Base-by-base conservation (phyloP, 2,888 invertebrate species). In the Stenotaenia linearis region DNA sequence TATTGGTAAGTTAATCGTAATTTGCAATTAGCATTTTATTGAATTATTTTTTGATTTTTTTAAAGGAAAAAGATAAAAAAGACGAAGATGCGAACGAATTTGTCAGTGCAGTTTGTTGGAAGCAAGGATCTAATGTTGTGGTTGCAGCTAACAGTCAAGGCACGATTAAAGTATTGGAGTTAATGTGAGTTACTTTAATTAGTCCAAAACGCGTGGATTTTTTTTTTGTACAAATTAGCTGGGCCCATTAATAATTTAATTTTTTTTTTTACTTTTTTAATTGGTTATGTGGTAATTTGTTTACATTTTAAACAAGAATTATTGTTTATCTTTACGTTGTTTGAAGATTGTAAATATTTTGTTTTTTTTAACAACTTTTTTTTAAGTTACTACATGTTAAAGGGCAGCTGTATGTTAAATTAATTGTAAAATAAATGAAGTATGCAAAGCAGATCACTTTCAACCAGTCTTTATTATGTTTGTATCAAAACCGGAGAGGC, bases 91-190 rank as follows among this genome's bases (percentile, higher is more conserved):
- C 92, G 1, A 93, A 92, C 82, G 96, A 97, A 87, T 97, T 97
- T 88, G 96, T 97, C 77, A 96, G 96, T 15, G 97, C 97, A 0
- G 96, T 97, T 6, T 96, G 96, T 85, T 97, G 97, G 96, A 90
- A 93, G 82, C 91, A 86, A 86, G 90, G 91, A 83, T 92, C 93
- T 28, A 92, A 93, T 86, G 93, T 94, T 81, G 91, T 96, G 30
- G 91, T 97, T 18, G 96, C 96, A 75, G 97, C 96, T 78, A 97
- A 97, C 87, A 96, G 95, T 85, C 95, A 96, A 88, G 97, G 97
- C 78, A 92, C 93, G 83, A 95, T 97, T 84, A 96, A 96, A 87
- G 92, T 96, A 84, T 87, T 94, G 80, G 93, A 94, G 87, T 87
- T 94, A 77, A 90, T 92, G 82, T 92, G 88, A 88, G n/a, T n/a